Evolutionary conservation across 2,113 vertebrate species (phyloP).

Genomic region (Vireo altiloquus): DNA sequence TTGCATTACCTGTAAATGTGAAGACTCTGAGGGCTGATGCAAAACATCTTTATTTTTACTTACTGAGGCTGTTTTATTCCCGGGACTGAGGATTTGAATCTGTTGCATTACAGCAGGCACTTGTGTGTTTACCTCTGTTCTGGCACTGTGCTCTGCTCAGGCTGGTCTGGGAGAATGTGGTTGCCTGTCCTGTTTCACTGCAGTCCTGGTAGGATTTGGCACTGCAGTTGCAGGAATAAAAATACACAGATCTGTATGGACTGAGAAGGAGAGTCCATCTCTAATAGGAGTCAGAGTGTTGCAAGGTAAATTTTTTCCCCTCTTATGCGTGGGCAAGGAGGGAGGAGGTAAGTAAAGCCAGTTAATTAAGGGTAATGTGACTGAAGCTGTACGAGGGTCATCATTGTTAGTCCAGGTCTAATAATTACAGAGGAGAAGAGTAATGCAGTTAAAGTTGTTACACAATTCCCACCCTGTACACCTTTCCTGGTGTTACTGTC

Average conservation of each 20-base stretch:
- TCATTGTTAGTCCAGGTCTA: background rate
- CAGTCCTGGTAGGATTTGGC: background rate
- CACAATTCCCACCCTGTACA: background rate
- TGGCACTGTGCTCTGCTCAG: background rate
- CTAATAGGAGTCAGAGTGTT: background rate
- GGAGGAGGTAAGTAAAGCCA: background rate
- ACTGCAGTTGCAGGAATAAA: background rate
- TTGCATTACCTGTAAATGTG: background rate
- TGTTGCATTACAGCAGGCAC: background rate
- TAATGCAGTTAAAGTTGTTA: background rate
- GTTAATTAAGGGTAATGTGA: background rate
- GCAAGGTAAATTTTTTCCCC: background rate
- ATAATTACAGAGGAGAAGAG: background rate
- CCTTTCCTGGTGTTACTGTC: background rate
- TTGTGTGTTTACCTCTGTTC: background rate
- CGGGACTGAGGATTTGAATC: background rate
- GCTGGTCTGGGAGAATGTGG: background rate
- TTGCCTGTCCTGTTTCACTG: background rate
- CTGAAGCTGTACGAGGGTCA: background rate
- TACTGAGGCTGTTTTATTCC: background rate
- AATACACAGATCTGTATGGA: background rate
- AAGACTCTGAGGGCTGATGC: background rate
- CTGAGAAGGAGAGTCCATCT: background rate
- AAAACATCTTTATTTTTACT: background rate
- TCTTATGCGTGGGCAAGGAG: background rate